phyloP scores from a whole-genome alignment of 2,113 vertebrate species.

The Hepsetus odoe region DNA sequence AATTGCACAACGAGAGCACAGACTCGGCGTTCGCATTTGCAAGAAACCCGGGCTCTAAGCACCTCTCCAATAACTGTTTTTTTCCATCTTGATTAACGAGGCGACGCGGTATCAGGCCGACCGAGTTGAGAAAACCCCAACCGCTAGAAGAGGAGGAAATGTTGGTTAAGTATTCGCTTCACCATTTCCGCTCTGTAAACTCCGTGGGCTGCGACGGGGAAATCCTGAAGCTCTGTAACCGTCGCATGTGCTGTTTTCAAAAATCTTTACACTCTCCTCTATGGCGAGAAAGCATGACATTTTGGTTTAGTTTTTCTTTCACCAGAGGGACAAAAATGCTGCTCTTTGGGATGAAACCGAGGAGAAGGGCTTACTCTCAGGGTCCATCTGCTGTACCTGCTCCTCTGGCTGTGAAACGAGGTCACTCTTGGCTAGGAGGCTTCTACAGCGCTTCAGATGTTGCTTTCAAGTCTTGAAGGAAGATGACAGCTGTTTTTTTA shows the following conservation, averaged over 20 bases:
- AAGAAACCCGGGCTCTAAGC: not conserved
- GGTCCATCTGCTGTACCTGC: not conserved
- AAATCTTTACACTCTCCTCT: not conserved
- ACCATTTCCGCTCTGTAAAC: conserved; percentile 67
- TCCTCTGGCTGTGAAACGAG: not conserved
- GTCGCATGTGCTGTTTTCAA: conserved; percentile 20
- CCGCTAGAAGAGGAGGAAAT: conserved; percentile 59
- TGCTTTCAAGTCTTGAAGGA: no score
- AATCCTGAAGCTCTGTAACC: conserved; percentile 52
- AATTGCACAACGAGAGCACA: conserved; percentile 45
- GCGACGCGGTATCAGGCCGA: conserved; percentile 20
- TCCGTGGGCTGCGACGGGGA: conserved; percentile 62
- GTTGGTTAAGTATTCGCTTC: conserved; percentile 61
- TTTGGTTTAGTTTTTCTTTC: no score
- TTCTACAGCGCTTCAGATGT: no score
- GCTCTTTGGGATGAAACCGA: not conserved
- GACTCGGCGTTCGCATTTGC: not conserved
- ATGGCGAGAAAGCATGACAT: no score
- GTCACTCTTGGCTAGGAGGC: no score
- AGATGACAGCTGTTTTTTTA: no score
- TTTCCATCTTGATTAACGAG: conserved; percentile 26
- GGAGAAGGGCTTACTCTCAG: not conserved
- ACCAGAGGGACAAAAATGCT: no score
- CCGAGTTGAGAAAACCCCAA: conserved; percentile 62
- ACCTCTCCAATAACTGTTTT: conserved; percentile 9